These are phyloP conservation scores for Gorsachius goisagi DNA, from an alignment of 2,113 vertebrate genomes.

Conservation along the genomic window DNA sequence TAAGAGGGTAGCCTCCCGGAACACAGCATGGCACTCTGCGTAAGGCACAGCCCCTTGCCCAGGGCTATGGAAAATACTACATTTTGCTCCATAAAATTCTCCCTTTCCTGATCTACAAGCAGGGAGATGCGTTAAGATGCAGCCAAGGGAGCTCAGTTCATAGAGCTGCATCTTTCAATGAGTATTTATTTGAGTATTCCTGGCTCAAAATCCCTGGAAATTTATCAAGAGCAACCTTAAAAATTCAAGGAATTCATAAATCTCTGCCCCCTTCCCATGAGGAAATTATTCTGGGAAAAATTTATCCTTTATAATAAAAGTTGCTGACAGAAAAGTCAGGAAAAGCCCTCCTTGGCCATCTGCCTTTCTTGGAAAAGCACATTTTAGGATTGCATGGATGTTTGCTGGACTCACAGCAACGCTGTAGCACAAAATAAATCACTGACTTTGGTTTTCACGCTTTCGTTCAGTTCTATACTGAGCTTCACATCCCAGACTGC, in stretches of 20 bases:
- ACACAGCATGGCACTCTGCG: not conserved
- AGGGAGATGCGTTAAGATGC: not conserved
- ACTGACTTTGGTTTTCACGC: not conserved
- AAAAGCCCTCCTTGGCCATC: not conserved
- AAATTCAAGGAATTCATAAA: not conserved
- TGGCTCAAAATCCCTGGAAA: not conserved
- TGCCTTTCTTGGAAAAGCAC: not conserved
- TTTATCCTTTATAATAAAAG: not conserved
- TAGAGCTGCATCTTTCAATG: not conserved
- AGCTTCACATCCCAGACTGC: not conserved
- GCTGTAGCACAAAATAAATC: not conserved
- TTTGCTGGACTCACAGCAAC: rapidly evolving
- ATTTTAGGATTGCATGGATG: not conserved
- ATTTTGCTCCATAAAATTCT: not conserved
- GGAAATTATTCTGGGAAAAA: not conserved
- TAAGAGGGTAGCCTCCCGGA: conserved; percentile 50
- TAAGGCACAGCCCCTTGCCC: rapidly evolving
- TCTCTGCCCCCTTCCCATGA: not conserved
- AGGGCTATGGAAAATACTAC: not conserved
- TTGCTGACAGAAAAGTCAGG: not conserved
- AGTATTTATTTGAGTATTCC: not conserved
- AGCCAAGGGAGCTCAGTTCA: not conserved
- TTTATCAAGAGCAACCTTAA: not conserved
- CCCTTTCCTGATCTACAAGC: not conserved
- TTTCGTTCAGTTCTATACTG: not conserved